These are phyloP conservation scores for Calidris pugnax DNA, from an alignment of 2,113 vertebrate genomes.

Conservation along the genomic window DNA sequence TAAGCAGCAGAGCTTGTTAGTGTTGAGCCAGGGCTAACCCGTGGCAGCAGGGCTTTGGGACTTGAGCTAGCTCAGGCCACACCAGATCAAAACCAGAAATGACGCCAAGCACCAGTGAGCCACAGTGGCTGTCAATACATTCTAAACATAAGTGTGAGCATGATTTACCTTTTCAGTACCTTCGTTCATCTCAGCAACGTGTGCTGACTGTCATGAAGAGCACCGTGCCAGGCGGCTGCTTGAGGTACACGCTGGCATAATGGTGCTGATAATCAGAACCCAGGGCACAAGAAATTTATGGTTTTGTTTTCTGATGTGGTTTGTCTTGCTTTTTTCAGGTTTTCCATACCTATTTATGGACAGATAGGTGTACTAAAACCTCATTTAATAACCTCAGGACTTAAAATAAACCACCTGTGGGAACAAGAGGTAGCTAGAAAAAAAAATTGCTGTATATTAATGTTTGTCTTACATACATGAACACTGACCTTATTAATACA, in stretches of 20 bases:
- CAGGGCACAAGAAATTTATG: neutral
- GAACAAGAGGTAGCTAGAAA: neutral
- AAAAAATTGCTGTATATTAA: neutral
- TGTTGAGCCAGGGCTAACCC: neutral
- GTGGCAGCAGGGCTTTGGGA: neutral
- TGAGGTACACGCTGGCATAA: neutral
- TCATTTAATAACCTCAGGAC: neutral
- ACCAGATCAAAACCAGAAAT: neutral
- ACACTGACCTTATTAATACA: neutral
- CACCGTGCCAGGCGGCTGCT: accelerated
- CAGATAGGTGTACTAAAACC: neutral
- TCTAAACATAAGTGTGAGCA: neutral
- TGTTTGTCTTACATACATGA: neutral
- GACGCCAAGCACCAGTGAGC: neutral
- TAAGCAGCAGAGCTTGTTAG: neutral
- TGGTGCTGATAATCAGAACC: neutral
- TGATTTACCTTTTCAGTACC: neutral
- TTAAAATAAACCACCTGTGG: neutral
- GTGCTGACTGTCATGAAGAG: neutral
- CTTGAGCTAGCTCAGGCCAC: neutral
- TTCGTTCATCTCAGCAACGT: neutral
- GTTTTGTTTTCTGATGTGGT: neutral
- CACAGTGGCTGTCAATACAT: neutral
- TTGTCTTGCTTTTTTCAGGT: neutral
- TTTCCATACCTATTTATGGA: neutral